Base-by-base conservation (phyloP, 2,797 vertebrate genomes). In the Sus cebifrons region DNA sequence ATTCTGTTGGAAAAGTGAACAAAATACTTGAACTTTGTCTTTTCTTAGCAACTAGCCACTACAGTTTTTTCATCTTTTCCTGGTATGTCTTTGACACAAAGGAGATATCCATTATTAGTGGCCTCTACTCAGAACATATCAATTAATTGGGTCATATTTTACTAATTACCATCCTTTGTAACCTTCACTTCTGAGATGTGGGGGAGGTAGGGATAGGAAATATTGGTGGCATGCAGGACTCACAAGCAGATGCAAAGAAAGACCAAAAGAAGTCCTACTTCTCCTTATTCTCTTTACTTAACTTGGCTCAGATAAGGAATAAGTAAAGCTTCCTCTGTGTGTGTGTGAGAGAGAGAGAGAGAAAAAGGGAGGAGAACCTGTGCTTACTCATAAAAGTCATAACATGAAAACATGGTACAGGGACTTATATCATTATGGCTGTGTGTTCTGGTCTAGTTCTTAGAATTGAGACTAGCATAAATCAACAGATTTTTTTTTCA, bases 1-100 rank as follows among this genome's bases (percentile, higher is more conserved):
- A 81, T 86, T 16, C 58, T 56, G 5, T 79, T 78, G 20, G 15
- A 79, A 95, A 91, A 86, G 7, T 5, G 36, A 88, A 88, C 8
- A 82, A 58, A 49, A 49, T 93, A 87, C 68, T 86, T 65, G 29
- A 93, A 67, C 40, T 73, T 67, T 77, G 27, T n/a, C 20, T 96
- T 93, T 71, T 20, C 32, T 73, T 82, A 81, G 29, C 15, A 44
- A 58, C 17, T 58, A 58, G 75, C 75, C n/a, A 86, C 11, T 44
- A 58, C 4, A 58, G 14, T 64, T 83, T 87, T 87, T 92, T 49
- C 16, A 27, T 52, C 29, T 83, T 95, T 67, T 13, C 9, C 40
- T 84, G 89, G 2, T 62, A 71, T 71, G 89, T 85, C 21, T 62
- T 79, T 60, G 20, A 71, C 79, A 32, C 36, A 78, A 60, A 10